phyloP scores from a whole-genome alignment of 1,140 invertebrate genomes.

The Andrena cerasifolii region DNA sequence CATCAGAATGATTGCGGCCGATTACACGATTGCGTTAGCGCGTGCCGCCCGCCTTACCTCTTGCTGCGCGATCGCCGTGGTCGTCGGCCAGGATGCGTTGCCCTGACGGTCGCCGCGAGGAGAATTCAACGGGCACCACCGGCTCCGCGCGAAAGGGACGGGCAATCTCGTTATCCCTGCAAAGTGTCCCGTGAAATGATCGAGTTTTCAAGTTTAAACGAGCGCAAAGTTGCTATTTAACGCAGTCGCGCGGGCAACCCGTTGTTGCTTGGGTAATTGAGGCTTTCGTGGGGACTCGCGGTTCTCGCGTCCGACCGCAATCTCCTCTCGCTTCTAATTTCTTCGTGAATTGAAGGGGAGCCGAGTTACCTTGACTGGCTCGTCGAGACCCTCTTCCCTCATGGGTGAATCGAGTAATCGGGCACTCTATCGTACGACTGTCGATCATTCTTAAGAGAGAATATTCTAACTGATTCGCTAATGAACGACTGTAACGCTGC shows the following conservation, averaged over 20 bases:
- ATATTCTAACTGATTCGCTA: no score
- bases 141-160: not conserved
- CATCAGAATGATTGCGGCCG: constrained; percentile 80
- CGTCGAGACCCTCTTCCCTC: not conserved
- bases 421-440: not conserved
- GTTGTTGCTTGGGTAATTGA: constrained; percentile 41
- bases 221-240: constrained; percentile 38
- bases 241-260: constrained; percentile 10
- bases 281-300: not conserved
- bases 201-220: constrained; percentile 37
- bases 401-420: not conserved
- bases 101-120: not conserved
- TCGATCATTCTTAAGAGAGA: not conserved
- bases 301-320: not conserved
- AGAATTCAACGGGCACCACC: not conserved
- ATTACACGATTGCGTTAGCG: constrained; percentile 80
- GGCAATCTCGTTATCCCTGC: constrained; percentile 24
- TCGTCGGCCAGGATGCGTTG: not conserved
- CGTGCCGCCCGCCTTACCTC: constrained; percentile 49
- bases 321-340: constrained; percentile 22
- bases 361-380: not conserved
- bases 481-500: no score
- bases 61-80: not conserved
- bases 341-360: not conserved
- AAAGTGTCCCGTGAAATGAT: constrained; percentile 29